A percentile compares a stretch with the other conserved stretches of the same genome.
Conservation (phyloP, 2,113 vertebrate species). For the Eonycteris spelaea region DNA sequence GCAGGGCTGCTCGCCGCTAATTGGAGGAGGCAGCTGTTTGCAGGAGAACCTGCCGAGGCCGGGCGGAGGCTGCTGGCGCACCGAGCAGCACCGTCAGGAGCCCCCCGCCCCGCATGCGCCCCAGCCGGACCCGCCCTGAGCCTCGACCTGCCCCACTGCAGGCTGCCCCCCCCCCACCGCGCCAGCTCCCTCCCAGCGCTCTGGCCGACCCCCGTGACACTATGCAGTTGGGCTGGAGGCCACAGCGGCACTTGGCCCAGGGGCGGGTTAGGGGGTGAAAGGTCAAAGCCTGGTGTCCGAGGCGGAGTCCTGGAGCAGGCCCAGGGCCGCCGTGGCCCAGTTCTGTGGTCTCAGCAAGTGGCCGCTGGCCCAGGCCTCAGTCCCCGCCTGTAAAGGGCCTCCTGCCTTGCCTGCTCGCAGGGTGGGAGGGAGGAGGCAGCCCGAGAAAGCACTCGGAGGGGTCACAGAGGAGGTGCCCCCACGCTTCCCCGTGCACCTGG, state of each 20-base stretch:
- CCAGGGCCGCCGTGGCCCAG: fast-evolving
- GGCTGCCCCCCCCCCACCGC: background rate
- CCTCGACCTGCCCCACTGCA: fast-evolving
- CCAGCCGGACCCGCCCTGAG: background rate
- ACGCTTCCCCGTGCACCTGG: background rate
- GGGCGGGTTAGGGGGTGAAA: background rate
- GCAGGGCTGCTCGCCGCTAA: background rate
- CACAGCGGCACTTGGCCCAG: too few relatives aligned
- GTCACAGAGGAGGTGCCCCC: background rate
- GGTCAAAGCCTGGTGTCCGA: background rate
- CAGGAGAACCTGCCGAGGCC: background rate
- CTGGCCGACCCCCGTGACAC: fast-evolving
- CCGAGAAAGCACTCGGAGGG: background rate
- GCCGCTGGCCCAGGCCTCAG: background rate
- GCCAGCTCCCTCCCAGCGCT: fast-evolving
- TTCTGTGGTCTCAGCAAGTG: fast-evolving
- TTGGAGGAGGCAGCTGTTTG: background rate
- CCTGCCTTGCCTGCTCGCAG: fast-evolving
- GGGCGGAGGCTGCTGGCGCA: background rate
- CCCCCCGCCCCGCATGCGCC: background rate
- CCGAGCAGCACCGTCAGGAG: fast-evolving
- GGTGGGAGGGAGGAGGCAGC: too few relatives aligned
- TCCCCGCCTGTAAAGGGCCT: background rate
- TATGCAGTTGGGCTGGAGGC: too few relatives aligned
- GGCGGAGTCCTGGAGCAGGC: background rate